A percentile compares a stretch with the other conserved stretches of the same genome.
These are phyloP conservation scores for Syritta pipiens DNA, from an alignment of 2,888 invertebrate species.

Conservation along the genomic window DNA sequence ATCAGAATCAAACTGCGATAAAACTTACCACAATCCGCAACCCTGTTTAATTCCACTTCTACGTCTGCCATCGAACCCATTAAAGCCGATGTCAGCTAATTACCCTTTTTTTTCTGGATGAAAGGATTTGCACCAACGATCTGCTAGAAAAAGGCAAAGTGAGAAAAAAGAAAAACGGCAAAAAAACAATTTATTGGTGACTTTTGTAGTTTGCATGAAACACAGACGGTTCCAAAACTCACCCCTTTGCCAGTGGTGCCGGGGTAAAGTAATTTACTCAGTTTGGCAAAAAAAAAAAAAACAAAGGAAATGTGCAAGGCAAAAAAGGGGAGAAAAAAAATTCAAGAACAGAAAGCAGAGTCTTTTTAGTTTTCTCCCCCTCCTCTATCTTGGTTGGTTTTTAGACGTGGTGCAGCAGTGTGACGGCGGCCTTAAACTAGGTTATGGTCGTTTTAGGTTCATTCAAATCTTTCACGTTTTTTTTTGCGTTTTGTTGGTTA, in stretches of 20 bases:
- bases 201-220: constrained; percentile 59
- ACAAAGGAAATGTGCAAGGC: constrained; percentile 32
- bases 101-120: constrained; percentile 60
- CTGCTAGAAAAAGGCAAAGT: background rate
- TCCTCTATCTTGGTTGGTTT: constrained; percentile 7
- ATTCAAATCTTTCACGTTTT: constrained; percentile 44
- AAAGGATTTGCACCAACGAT: constrained; percentile 57
- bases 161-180: background rate
- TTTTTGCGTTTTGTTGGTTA: constrained; percentile 48
- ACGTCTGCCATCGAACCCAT: constrained; percentile 30
- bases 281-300: constrained; percentile 31
- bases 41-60: constrained; percentile 39
- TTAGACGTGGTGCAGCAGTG: constrained; percentile 6
- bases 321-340: constrained; percentile 4
- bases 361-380: background rate
- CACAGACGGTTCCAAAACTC: constrained; percentile 41
- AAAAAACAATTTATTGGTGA: constrained; percentile 47
- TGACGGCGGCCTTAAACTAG: constrained; percentile 50
- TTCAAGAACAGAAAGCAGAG: background rate
- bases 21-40: constrained; percentile 59
- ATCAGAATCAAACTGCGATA: constrained; percentile 67
- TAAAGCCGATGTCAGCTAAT: constrained; percentile 66
- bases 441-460: constrained; percentile 60
- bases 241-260: constrained; percentile 35
- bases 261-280: constrained; percentile 47